A percentile compares a stretch with the other conserved stretches of the same genome.
Conservation (phyloP, 2,797 vertebrate species). For the Sarcophilus harrisii region DNA sequence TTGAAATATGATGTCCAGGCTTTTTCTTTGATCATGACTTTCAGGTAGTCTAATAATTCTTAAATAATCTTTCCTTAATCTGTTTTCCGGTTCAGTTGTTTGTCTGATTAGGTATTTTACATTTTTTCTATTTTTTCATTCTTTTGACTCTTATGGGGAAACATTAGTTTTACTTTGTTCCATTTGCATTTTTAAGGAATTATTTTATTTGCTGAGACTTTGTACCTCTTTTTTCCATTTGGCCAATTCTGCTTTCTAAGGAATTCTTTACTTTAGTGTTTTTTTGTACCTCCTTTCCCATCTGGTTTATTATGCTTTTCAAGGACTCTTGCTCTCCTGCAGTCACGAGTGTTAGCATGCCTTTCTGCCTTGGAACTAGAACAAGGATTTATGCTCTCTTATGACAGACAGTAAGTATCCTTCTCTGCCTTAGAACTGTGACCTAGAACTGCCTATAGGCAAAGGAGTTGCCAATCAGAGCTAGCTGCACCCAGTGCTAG, state of each 20-base stretch:
- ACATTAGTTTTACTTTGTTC: neutral
- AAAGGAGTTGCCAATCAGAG: neutral
- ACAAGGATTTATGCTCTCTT: neutral
- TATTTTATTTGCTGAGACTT: neutral
- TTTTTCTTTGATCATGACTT: neutral
- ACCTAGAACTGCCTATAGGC: neutral
- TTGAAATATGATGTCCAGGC: neutral
- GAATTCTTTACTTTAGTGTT: neutral
- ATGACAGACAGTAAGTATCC: neutral
- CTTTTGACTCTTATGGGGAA: neutral
- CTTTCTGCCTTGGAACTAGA: neutral
- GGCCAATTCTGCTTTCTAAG: neutral
- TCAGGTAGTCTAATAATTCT: neutral
- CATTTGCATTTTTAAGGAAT: neutral
- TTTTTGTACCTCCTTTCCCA: neutral
- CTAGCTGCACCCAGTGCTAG: neutral
- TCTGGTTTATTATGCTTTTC: neutral
- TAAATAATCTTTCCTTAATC: neutral
- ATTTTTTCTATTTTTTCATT: neutral
- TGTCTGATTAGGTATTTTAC: neutral
- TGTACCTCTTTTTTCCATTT: neutral
- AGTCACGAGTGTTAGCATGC: neutral
- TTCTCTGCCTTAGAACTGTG: neutral
- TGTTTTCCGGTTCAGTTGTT: neutral
- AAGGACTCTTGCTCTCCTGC: neutral